Conservation (phyloP, 2,888 invertebrate species). For the Ligdia adustata region DNA sequence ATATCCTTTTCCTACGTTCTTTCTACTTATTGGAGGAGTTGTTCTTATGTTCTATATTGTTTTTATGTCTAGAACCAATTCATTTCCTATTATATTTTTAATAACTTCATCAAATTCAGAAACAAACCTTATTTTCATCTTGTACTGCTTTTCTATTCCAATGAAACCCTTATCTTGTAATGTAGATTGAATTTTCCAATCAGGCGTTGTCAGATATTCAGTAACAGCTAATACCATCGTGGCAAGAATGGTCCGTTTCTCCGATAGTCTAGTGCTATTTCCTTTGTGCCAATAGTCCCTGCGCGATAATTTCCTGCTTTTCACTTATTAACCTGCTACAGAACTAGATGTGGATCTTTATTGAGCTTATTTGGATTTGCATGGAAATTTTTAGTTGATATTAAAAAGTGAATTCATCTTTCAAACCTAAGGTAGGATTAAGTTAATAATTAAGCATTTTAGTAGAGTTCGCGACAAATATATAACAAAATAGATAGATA, state of each 20-base stretch:
- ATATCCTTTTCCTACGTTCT: constrained; percentile 37
- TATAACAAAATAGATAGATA: too few species aligned
- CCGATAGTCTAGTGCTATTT: constrained; percentile 54
- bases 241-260: constrained; percentile 33
- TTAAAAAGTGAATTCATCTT: too few species aligned
- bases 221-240: neutral
- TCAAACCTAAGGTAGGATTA: too few species aligned
- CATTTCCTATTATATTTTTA: neutral
- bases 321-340: constrained; percentile 49
- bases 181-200: neutral
- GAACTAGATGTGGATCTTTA: constrained; percentile 49
- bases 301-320: constrained; percentile 64
- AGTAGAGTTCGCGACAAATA: too few species aligned
- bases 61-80: too few species aligned
- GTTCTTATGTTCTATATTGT: neutral
- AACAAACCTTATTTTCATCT: neutral
- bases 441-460: too few species aligned
- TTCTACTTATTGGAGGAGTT: constrained; percentile 6
- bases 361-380: too few species aligned
- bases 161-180: too few species aligned
- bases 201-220: neutral
- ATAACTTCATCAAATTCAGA: neutral
- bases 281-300: constrained; percentile 68
- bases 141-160: too few species aligned
- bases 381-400: too few species aligned